Conservation (phyloP, 2,113 vertebrate genomes). For the Melanerpes aurifrons region DNA sequence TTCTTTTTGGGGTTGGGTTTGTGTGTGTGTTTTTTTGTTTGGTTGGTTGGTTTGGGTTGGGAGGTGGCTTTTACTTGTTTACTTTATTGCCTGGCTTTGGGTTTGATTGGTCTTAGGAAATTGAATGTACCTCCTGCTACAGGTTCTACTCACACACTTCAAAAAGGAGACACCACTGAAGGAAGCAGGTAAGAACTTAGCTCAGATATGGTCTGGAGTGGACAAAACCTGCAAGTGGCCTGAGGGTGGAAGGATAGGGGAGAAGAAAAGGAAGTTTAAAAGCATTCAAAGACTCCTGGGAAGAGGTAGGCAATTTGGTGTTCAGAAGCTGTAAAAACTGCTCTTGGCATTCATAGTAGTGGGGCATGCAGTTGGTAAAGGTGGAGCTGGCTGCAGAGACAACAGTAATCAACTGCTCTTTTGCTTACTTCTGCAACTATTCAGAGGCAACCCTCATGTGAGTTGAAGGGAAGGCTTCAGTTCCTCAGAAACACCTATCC, state of each 20-base stretch:
- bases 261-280: background rate
- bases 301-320: background rate
- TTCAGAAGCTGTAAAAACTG: background rate
- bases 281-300: background rate
- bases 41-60: too few relatives aligned
- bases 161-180: background rate
- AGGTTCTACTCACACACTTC: background rate
- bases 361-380: background rate
- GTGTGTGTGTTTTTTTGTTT: too few relatives aligned
- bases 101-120: too few relatives aligned
- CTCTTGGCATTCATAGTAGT: background rate
- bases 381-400: background rate
- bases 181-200: background rate
- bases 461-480: background rate
- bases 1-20: too few relatives aligned
- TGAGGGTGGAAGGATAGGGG: background rate
- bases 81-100: too few relatives aligned
- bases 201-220: background rate
- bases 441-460: background rate
- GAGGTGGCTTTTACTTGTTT: too few relatives aligned
- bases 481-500: background rate
- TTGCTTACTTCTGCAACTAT: background rate
- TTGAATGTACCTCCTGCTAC: background rate
- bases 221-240: background rate
- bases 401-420: background rate